Evolutionary conservation across 2,888 invertebrate genomes (phyloP).

Genomic region (Tanypteryx hageni): DNA sequence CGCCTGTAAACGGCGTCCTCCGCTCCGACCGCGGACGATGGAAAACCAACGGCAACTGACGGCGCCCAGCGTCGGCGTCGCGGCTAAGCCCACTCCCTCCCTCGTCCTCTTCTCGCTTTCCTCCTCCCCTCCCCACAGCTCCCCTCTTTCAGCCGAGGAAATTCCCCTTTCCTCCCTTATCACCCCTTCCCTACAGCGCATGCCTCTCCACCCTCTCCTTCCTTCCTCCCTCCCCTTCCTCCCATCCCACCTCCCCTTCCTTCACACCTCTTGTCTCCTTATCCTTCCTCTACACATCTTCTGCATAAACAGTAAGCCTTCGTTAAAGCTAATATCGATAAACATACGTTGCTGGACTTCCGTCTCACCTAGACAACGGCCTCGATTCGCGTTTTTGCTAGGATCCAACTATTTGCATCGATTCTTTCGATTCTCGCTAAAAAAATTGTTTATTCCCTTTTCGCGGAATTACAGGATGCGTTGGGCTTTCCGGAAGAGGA

Average conservation of each 20-base stretch:
- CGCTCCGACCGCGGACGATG: constrained; percentile 48
- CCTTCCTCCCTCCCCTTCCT: neutral
- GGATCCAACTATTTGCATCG: too few relatives aligned
- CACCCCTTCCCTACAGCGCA: neutral
- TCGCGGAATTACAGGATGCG: too few relatives aligned
- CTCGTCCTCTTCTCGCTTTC: neutral
- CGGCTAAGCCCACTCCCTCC: neutral
- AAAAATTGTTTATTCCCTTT: too few relatives aligned
- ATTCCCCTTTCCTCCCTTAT: neutral
- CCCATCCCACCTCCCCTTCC: neutral
- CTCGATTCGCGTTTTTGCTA: too few relatives aligned
- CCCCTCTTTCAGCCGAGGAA: neutral
- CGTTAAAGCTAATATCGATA: neutral
- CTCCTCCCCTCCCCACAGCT: neutral
- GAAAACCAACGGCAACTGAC: constrained; percentile 26
- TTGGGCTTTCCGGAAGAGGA: too few relatives aligned
- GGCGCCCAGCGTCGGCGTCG: constrained; percentile 31
- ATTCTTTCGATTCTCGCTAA: too few relatives aligned
- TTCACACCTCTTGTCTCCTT: neutral
- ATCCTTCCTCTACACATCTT: neutral
- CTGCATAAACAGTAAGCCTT: neutral
- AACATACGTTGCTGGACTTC: neutral
- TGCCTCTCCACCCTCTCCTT: neutral
- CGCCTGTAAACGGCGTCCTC: neutral
- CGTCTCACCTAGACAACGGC: too few relatives aligned